These are phyloP conservation scores for Piprites chloris DNA, from an alignment of 2,113 vertebrate species.

Conservation along the genomic window DNA sequence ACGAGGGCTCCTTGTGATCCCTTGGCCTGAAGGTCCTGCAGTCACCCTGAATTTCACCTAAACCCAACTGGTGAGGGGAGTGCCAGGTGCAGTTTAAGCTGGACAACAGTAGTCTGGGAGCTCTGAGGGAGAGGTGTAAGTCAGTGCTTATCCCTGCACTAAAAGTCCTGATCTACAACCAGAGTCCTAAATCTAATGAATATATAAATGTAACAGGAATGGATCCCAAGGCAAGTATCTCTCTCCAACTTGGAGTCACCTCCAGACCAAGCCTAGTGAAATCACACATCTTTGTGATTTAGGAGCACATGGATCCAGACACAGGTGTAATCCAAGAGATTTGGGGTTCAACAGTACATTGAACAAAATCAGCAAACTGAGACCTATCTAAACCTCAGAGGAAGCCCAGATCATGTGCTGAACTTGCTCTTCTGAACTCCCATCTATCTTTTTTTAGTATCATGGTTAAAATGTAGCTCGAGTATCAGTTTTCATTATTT, in stretches of 20 bases:
- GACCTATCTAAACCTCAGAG: not conserved
- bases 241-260: not conserved
- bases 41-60: not conserved
- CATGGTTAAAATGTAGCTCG: not conserved
- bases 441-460: not conserved
- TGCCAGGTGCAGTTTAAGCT: not conserved
- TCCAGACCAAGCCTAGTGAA: not conserved
- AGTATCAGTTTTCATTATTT: not conserved
- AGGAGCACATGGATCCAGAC: not conserved
- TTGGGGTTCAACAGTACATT: not conserved
- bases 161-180: not conserved
- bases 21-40: not conserved
- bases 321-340: not conserved
- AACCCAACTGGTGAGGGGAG: not conserved
- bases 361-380: not conserved
- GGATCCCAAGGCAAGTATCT: not conserved
- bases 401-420: not conserved
- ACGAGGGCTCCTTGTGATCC: not conserved
- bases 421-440: not conserved
- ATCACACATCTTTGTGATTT: not conserved
- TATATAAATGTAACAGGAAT: not conserved
- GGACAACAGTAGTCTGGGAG: not conserved
- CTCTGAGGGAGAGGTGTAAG: not conserved
- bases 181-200: not conserved
- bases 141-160: not conserved